phyloP scores from a whole-genome alignment of 2,113 vertebrate species.

The Macrotis lagotis region DNA sequence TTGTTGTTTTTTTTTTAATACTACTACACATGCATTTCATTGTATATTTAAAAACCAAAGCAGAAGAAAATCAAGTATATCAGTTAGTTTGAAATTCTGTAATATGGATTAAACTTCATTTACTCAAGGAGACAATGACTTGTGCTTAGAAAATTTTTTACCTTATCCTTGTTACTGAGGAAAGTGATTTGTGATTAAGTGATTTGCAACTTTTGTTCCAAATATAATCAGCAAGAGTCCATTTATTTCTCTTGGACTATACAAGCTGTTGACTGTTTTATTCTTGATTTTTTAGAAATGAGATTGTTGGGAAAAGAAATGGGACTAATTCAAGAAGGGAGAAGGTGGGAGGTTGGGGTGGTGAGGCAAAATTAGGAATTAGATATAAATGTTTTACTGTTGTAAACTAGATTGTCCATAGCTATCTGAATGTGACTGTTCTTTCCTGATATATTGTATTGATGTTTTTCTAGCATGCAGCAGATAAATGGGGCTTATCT shows the following conservation, averaged over 20 bases:
- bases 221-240: background rate
- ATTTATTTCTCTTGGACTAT: background rate
- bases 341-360: background rate
- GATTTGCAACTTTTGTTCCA: background rate
- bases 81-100: background rate
- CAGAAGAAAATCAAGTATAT: background rate
- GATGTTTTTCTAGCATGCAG: slow-evolving; percentile 81
- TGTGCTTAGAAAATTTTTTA: background rate
- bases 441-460: slow-evolving; percentile 60
- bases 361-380: background rate
- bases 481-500: slow-evolving; percentile 83
- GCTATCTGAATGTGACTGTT: background rate
- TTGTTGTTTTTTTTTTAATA: background rate
- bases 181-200: background rate
- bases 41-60: background rate
- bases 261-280: background rate
- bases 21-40: background rate
- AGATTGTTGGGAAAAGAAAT: background rate
- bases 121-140: background rate
- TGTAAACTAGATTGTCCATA: background rate
- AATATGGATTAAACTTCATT: background rate
- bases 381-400: background rate
- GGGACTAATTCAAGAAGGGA: background rate
- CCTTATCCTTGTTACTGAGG: background rate
- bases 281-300: background rate